Conservation (phyloP, 2,888 invertebrate species). For the Noctua janthe region DNA sequence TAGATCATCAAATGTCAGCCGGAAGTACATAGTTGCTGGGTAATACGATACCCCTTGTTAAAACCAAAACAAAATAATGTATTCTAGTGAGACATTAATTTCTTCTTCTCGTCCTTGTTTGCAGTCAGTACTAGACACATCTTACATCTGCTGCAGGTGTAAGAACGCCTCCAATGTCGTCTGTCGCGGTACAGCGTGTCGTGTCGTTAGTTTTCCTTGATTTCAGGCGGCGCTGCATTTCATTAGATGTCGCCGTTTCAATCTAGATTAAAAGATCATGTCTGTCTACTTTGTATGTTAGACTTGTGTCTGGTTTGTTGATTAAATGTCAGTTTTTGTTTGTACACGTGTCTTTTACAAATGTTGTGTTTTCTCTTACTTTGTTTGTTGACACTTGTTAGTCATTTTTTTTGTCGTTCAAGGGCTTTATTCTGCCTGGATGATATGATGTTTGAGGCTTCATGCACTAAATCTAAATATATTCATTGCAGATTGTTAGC, state of each 20-base stretch:
- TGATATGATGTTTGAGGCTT: background rate
- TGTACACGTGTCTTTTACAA: constrained; percentile 23
- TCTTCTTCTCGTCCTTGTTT: constrained; percentile 38
- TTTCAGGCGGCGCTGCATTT: constrained; percentile 54
- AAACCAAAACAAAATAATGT: background rate
- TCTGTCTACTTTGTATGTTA: constrained; percentile 50
- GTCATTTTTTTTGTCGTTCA: background rate
- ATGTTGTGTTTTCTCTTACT: constrained; percentile 15
- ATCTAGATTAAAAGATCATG: constrained; percentile 51
- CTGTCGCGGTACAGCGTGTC: constrained; percentile 61
- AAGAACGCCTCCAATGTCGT: constrained; percentile 61
- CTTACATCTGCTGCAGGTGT: constrained; percentile 67
- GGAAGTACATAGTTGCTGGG: background rate
- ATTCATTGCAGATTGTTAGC: no score
- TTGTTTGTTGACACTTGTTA: background rate
- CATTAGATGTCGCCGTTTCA: constrained; percentile 50
- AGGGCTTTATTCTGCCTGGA: background rate
- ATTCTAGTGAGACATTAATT: background rate
- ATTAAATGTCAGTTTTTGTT: constrained; percentile 40
- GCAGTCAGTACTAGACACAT: constrained; percentile 62
- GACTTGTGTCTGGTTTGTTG: constrained; percentile 33
- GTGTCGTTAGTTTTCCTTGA: constrained; percentile 62
- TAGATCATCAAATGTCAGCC: background rate
- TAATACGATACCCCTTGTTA: background rate
- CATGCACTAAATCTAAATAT: background rate